A percentile compares a stretch with the other conserved stretches of the same genome.
These are phyloP conservation scores for Ommatoiulus sabulosus DNA, from an alignment of 2,888 invertebrate genomes.

Conservation along the genomic window DNA sequence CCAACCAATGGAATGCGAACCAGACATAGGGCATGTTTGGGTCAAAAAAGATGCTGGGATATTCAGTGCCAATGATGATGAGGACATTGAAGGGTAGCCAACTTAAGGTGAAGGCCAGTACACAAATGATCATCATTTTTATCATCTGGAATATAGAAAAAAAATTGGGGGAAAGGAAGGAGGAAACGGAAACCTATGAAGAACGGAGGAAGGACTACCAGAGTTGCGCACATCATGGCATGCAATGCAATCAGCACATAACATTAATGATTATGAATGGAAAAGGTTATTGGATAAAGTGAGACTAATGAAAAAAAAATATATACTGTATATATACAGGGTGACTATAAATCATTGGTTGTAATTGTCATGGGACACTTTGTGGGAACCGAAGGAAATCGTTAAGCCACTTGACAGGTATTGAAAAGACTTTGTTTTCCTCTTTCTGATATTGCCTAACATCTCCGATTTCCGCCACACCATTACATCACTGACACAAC, in stretches of 20 bases:
- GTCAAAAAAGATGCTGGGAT: conserved; percentile 63
- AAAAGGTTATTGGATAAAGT: neutral
- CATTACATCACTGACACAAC: neutral
- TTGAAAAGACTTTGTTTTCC: neutral
- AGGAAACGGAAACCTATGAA: neutral
- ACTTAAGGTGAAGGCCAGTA: conserved; percentile 84
- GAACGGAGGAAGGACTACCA: conserved; percentile 21
- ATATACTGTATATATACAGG: neutral
- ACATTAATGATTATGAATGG: conserved; percentile 36
- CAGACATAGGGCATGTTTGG: conserved; percentile 79
- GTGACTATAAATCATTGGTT: conserved; percentile 31
- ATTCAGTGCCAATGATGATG: conserved; percentile 51
- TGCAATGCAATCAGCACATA: neutral
- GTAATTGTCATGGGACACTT: neutral
- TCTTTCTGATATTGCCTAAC: neutral
- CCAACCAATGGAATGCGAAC: conserved; percentile 85
- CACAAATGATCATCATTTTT: conserved; percentile 91
- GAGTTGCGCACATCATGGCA: neutral
- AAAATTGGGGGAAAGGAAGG: neutral
- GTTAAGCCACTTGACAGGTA: neutral
- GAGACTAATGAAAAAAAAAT: neutral
- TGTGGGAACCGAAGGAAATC: neutral
- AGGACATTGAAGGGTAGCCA: conserved; percentile 81
- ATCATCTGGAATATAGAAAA: conserved; percentile 76
- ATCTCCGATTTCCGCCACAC: neutral